Evolutionary conservation across 2,113 vertebrate genomes (phyloP).

Genomic region (Megaleporinus macrocephalus): DNA sequence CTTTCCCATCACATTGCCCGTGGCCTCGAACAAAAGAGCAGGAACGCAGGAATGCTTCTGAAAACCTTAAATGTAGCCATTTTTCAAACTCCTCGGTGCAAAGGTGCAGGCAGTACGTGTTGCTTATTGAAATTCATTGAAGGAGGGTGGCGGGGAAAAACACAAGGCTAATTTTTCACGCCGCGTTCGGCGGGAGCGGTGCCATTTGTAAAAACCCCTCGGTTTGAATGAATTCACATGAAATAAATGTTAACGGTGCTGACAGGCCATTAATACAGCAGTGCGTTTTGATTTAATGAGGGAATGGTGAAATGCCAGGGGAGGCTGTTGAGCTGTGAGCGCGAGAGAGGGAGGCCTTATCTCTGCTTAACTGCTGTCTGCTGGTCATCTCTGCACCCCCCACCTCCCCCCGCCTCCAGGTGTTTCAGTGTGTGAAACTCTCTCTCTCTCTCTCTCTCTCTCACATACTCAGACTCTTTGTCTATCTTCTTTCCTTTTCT

Average conservation of each 20-base stretch:
- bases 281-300: constrained; percentile 71
- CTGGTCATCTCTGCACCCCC: constrained; percentile 9
- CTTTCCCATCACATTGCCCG: constrained; percentile 35
- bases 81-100: constrained; percentile 57
- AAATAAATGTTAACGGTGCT: constrained; percentile 75
- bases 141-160: constrained; percentile 43
- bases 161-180: constrained; percentile 69
- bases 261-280: constrained; percentile 76
- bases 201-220: constrained; percentile 73
- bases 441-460: too few species aligned
- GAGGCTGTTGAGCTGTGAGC: constrained; percentile 44
- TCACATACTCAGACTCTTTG: too few species aligned
- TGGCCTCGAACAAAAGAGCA: constrained; percentile 59
- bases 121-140: constrained; percentile 71
- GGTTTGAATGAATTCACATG: constrained; percentile 72
- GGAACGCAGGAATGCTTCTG: constrained; percentile 47
- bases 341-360: constrained; percentile 52
- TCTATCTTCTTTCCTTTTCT: too few species aligned
- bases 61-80: constrained; percentile 60
- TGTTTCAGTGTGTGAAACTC: too few species aligned
- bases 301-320: constrained; percentile 39
- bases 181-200: constrained; percentile 56
- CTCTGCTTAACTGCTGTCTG: constrained; percentile 54
- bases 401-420: too few species aligned
- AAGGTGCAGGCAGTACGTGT: constrained; percentile 46